Base-by-base conservation (phyloP, 37 sponge, comb jelly and placozoan species). In the Eunapius fragilis region DNA sequence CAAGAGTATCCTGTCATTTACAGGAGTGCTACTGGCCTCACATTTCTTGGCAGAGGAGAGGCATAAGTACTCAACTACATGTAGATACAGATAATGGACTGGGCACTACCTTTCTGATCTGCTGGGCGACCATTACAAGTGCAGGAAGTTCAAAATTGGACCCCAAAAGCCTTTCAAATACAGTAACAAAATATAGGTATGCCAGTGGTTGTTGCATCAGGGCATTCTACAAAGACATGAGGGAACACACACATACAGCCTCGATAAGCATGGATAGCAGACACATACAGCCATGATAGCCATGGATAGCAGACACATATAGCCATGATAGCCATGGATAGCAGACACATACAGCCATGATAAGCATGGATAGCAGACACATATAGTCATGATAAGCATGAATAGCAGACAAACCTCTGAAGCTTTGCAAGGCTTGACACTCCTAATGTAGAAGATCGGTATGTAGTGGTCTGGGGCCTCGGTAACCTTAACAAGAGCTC, bases 181-280 rank as follows among this genome's bases (percentile, higher is more conserved):
- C 87, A 34, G 82, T 80, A 32, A 87, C 72, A 82, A 91, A 95
- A 86, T 95, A 95, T 32, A 95, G 83, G 68, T 95, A 89, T 25
- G 95, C 87, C 37, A 95, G 68, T 26, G 92, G 92, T 68, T 95
- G 95, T 77, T 87, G 89, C 95, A 95, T 91, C 70, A 86, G 34
- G 36, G 69, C 12, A 31, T 82, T 86, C 87, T 86, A 69, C 30
- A 23, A 12, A 30, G 25, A 70, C 23, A 71, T 28, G 67, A 38
- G 2, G 35, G n/a, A n/a, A n/a, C n/a, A n/a, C n/a, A n/a, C n/a
- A n/a, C n/a, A n/a, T n/a, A n/a, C n/a, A n/a, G n/a, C n/a, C n/a
- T n/a, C n/a, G n/a, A n/a, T n/a, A n/a, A n/a, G n/a, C n/a, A n/a
- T n/a, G n/a, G n/a, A n/a, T n/a, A n/a, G n/a, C n/a, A n/a, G n/a